Evolutionary conservation across 2,888 invertebrate species (phyloP).

Genomic region (Ceraclea dissimilis): DNA sequence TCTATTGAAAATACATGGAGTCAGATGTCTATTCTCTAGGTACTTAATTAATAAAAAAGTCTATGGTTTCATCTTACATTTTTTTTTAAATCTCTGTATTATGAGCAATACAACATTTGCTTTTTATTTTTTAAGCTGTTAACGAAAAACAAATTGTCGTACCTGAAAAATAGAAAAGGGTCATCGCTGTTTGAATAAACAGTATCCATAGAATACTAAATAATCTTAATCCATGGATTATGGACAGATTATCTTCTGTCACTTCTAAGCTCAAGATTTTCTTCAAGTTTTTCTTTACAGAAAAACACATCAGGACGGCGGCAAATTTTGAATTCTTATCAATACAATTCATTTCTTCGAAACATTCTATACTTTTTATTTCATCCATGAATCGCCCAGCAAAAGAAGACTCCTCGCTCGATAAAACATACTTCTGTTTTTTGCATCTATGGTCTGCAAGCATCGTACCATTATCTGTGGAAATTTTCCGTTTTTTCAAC

Average conservation of each 20-base stretch:
- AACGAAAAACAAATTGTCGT: conserved; percentile 12
- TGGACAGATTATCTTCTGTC: conserved; percentile 45
- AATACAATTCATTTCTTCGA: neutral
- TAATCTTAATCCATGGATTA: conserved; percentile 55
- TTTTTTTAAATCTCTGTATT: too few species aligned
- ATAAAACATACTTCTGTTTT: conserved; percentile 21
- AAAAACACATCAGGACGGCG: conserved; percentile 39
- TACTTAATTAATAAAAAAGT: too few species aligned
- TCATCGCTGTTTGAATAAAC: conserved; percentile 52
- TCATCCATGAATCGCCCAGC: conserved; percentile 1
- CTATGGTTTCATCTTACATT: too few species aligned
- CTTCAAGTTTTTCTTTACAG: conserved; percentile 38
- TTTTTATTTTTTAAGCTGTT: too few species aligned
- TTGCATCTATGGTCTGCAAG: conserved; percentile 8
- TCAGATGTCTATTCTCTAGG: too few species aligned
- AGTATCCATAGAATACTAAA: conserved; percentile 60
- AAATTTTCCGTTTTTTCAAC: neutral
- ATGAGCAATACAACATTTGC: too few species aligned
- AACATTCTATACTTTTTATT: conserved; percentile 4
- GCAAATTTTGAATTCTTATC: conserved; percentile 32
- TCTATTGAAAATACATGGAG: too few species aligned
- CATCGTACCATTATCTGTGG: conserved; percentile 21
- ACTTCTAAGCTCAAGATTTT: conserved; percentile 42
- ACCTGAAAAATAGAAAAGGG: conserved; percentile 60
- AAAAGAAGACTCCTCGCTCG: conserved; percentile 9